Percentiles rank a stretch among this genome's conserved stretches.
phyloP scores from a whole-genome alignment of 2,888 invertebrate genomes.

The Crepidodera aurea region DNA sequence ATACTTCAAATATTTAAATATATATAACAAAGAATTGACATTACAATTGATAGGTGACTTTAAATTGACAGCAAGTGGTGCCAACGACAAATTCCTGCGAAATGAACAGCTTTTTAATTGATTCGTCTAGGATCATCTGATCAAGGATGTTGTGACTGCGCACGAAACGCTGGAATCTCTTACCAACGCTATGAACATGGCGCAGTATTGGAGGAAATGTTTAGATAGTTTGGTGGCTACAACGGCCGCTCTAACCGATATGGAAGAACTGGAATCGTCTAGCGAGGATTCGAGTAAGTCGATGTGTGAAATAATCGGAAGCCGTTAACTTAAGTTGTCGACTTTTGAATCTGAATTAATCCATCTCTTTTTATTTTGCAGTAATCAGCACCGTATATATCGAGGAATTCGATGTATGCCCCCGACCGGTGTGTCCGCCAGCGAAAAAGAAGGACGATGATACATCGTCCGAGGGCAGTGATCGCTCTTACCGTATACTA shows the following conservation, averaged over 20 bases:
- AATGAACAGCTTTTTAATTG: no score
- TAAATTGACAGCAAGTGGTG: no score
- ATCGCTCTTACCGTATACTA: neutral
- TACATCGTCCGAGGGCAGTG: neutral
- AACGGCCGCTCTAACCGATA: slow-evolving; percentile 46
- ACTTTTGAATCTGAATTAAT: neutral
- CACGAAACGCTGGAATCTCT: slow-evolving; percentile 55
- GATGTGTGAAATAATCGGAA: no score
- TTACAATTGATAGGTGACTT: no score
- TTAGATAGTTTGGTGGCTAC: slow-evolving; percentile 53
- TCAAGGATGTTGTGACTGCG: slow-evolving; percentile 53
- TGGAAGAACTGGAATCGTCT: slow-evolving; percentile 23
- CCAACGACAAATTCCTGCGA: no score
- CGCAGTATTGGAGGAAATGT: slow-evolving; percentile 56
- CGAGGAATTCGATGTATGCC: neutral
- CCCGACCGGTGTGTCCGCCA: neutral
- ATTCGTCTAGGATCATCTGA: slow-evolving; percentile 53
- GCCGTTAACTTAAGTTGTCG: neutral
- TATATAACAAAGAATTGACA: no score
- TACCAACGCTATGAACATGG: slow-evolving; percentile 56
- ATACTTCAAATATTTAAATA: no score
- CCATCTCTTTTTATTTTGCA: neutral
- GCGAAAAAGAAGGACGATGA: neutral
- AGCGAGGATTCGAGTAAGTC: neutral
- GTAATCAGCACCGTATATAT: neutral